Evolutionary conservation across 2,888 invertebrate genomes (phyloP), one percentile per base, ranked within the genome.

Genomic region (Conistra vaccinii): DNA sequence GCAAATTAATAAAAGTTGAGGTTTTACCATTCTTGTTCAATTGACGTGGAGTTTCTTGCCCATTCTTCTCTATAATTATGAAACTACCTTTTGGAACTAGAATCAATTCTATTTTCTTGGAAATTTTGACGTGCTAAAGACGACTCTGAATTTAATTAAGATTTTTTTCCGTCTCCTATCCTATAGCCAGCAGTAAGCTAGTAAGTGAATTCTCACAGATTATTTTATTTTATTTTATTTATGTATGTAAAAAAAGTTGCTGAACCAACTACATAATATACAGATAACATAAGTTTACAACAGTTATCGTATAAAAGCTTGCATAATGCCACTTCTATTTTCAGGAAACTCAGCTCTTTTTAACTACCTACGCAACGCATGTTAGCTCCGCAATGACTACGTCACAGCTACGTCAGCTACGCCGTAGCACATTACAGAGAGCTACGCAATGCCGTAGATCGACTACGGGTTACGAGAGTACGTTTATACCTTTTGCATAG

Each of bases 341-440:
- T 62, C 39, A 10, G 17, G 7, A 0, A 23, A 12, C 12, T 6
- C 29, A 29, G 23, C 23, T 7, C 7, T 63, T 42, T 62, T 45
- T 1, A 63, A 42, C 4, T 23, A 26, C 12, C 10, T 42, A 12
- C 23, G 23, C 65, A 48, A 2, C 9, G 2, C 29, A 10, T 42
- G 6, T 26, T 39, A 17, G 20, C 20, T 60, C 12, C 29, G 23
- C 14, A 65, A 29, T 48, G 14, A 6, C 10, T 39, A 42, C 62
- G 26, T 20, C 48, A 23, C 29, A 1, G 23, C 29, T 65, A 48
- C 23, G 48, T 48, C 45, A 29, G 48, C 48, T 65, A 65, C 53
- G 65, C 14, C 65, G 65, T 65, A 65, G 71, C 71, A 55, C n/a
- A n/a, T 53, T 3, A 5, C 39, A 42, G n/a, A 20, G 20, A 29